phyloP scores from a whole-genome alignment of 2,113 vertebrate species.

The human region DNA sequence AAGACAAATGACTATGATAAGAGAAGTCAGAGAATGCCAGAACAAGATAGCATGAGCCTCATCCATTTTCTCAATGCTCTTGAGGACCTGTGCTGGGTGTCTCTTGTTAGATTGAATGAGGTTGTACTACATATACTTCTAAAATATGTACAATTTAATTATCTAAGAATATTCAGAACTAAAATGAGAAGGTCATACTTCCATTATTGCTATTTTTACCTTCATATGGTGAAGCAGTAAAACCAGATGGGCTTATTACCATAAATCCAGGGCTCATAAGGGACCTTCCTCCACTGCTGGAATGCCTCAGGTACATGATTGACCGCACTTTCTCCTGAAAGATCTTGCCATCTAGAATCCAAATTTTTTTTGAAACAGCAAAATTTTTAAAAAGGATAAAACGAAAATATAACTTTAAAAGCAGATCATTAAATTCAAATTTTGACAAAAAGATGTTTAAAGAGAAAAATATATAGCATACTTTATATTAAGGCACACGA shows the following conservation, averaged over 20 bases:
- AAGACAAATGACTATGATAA: not conserved
- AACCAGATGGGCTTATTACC: slow-evolving; percentile 88
- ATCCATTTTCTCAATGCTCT: not conserved
- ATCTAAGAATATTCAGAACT: not conserved
- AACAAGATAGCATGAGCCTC: not conserved
- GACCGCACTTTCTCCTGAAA: slow-evolving; percentile 97
- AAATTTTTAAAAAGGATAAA: not conserved
- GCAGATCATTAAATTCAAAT: not conserved
- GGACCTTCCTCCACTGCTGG: slow-evolving; percentile 90
- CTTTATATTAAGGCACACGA: not conserved
- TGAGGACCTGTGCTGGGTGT: not conserved
- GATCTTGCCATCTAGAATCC: slow-evolving; percentile 93
- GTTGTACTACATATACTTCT: not conserved
- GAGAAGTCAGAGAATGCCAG: not conserved
- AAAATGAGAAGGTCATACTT: not conserved
- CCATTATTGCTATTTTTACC: slow-evolving; percentile 82
- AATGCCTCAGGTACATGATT: slow-evolving; percentile 91
- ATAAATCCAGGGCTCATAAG: slow-evolving; percentile 87
- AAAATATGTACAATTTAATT: not conserved
- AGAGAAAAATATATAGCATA: not conserved
- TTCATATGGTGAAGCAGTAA: slow-evolving; percentile 85
- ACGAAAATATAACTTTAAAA: slow-evolving; percentile 43
- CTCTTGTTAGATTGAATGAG: not conserved
- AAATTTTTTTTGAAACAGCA: slow-evolving; percentile 28
- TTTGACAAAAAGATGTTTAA: not conserved